phyloP scores from a whole-genome alignment of 2,888 invertebrate genomes.

The Notodonta dromedarius region DNA sequence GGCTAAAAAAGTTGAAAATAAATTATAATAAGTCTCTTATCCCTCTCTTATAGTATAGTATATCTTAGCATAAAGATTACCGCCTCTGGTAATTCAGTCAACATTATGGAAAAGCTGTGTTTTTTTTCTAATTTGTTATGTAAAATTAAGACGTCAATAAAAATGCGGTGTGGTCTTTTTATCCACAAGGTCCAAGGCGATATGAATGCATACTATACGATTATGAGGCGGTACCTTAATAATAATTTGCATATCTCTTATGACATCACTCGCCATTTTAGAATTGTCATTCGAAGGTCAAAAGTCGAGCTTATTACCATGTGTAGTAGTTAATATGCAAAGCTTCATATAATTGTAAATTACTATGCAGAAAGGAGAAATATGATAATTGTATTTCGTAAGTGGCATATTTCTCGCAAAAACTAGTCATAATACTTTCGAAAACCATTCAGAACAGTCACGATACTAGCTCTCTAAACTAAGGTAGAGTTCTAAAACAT shows the following conservation, averaged over 20 bases:
- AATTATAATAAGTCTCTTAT: too few species aligned
- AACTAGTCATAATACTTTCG: too few species aligned
- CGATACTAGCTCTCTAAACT: too few species aligned
- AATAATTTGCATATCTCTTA: slow-evolving; percentile 15
- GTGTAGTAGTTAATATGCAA: neutral
- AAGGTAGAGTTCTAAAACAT: too few species aligned
- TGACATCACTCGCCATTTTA: slow-evolving; percentile 19
- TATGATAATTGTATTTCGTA: too few species aligned
- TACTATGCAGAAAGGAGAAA: too few species aligned
- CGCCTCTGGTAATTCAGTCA: too few species aligned
- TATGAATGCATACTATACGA: neutral
- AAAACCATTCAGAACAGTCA: too few species aligned
- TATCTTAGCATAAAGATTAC: too few species aligned
- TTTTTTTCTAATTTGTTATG: neutral
- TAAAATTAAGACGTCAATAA: neutral
- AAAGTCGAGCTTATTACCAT: slow-evolving; percentile 20
- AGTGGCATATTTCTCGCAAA: too few species aligned
- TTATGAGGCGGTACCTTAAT: neutral
- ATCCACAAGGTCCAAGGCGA: neutral
- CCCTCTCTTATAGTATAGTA: too few species aligned
- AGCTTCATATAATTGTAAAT: neutral
- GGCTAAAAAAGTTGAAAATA: too few species aligned
- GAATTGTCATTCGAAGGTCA: slow-evolving; percentile 25
- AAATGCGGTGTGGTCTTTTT: neutral
- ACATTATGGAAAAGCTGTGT: neutral